phyloP scores from a whole-genome alignment of 2,888 invertebrate species.

The Cheilosia soror region DNA sequence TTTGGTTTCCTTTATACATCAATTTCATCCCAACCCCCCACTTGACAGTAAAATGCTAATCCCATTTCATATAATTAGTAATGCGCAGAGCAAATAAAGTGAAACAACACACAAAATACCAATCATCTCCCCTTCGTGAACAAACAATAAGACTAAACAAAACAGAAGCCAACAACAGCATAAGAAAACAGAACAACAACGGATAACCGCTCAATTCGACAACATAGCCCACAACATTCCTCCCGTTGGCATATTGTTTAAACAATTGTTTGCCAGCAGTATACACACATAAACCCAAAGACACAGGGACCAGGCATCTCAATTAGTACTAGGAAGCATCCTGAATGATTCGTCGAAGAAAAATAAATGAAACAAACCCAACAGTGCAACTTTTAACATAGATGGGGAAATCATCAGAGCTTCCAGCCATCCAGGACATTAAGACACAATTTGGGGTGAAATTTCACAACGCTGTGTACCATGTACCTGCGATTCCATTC shows the following conservation, averaged over 20 bases:
- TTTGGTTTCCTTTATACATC: no score
- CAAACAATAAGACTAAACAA: constrained; percentile 48
- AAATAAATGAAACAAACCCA: constrained; percentile 3
- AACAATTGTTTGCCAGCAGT: constrained; percentile 60
- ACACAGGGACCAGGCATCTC: constrained; percentile 60
- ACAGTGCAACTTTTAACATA: constrained; percentile 3
- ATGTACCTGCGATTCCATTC: constrained; percentile 45
- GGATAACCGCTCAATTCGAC: constrained; percentile 30
- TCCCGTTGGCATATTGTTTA: constrained; percentile 54
- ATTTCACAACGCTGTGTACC: constrained; percentile 48
- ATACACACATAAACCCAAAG: constrained; percentile 37
- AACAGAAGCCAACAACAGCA: constrained; percentile 62
- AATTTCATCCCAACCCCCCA: neutral
- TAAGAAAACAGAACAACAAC: constrained; percentile 39
- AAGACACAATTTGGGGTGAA: constrained; percentile 60
- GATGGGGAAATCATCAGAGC: constrained; percentile 1
- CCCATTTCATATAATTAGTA: constrained; percentile 83
- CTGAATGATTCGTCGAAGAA: constrained; percentile 26
- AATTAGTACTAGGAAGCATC: constrained; percentile 62
- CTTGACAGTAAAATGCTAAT: constrained; percentile 78
- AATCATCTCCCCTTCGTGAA: constrained; percentile 36
- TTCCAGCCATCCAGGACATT: constrained; percentile 11
- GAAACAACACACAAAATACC: constrained; percentile 59
- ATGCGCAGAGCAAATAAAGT: constrained; percentile 80
- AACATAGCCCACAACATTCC: constrained; percentile 15